Base-by-base conservation (phyloP, 2,888 invertebrate species). In the Scaptomyza cyrtandrae region DNA sequence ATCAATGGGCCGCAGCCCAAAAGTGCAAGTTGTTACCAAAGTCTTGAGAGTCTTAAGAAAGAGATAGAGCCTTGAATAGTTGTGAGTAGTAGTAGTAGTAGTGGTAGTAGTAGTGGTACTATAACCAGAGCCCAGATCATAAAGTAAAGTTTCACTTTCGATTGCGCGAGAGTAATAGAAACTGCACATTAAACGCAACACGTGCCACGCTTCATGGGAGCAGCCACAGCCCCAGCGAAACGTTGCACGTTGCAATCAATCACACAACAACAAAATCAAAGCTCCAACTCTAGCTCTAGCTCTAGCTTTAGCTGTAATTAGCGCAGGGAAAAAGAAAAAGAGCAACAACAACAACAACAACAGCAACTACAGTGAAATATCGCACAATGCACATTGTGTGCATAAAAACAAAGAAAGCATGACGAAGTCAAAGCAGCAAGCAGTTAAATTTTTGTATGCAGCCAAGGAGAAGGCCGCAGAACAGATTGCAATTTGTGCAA, bases 171-270 rank as follows among this genome's bases (percentile, higher is more conserved):
- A 88, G 89, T 87, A 88, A 88, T 88, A 83, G 83, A 80, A 88
- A 90, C 85, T 89, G 88, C 78, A 86, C 88, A 90, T 87, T 85
- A 87, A 89, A 88, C 71, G 79, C 71, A 89, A 87, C 89, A 87
- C 78, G 81, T 76, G 81, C 75, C 87, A 89, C 86, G 90, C 86
- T 86, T 89, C 77, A 89, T 89, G 89, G 77, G 73, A 82, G 73
- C 76, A 76, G 68, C 65, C 41, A 29, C 54, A 50, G 45, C 49
- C 33, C 2, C 10, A 50, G 50, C 66, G 78, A 78, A 69, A 49
- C 70, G 69, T 69, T 86, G 84, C 81, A 82, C 71, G 41, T 88
- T 80, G 89, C 87, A 83, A 80, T 83, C 86, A 88, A 86, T 86
- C 89, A 86, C 89, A 86, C 86, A 82, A 87, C 78, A 76, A 70